phyloP scores from a whole-genome alignment of 2,113 vertebrate species.

The Galemys pyrenaicus region DNA sequence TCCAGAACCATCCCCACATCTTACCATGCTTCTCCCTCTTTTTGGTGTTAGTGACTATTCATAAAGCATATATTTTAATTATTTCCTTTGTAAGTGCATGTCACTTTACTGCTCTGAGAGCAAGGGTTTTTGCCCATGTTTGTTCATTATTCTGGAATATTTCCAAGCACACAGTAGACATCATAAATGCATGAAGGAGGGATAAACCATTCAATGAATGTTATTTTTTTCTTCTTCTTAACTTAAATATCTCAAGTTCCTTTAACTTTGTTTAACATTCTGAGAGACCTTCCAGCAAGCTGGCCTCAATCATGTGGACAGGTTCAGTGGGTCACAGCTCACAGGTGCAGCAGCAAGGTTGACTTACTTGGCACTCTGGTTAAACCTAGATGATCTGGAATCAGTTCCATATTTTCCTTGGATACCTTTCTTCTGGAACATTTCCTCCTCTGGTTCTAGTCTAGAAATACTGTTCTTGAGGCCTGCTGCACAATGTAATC shows the following conservation, averaged over 20 bases:
- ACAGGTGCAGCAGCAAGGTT: neutral
- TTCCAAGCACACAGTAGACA: neutral
- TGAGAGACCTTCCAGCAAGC: neutral
- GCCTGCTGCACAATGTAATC: neutral
- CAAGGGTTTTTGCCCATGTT: neutral
- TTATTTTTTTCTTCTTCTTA: neutral
- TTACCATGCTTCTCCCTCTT: neutral
- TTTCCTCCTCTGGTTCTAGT: neutral
- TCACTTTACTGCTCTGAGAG: neutral
- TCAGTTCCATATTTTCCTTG: neutral
- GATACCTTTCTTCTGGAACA: neutral
- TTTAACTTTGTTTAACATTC: neutral
- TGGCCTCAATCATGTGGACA: neutral
- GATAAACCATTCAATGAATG: neutral
- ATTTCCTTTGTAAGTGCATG: neutral
- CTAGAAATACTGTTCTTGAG: neutral
- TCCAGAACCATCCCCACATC: neutral
- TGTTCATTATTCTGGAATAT: neutral
- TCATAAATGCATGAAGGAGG: too few species aligned
- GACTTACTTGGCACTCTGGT: neutral
- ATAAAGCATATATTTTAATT: neutral
- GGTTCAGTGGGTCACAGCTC: neutral
- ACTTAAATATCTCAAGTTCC: neutral
- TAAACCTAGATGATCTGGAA: too few species aligned
- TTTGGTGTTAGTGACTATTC: too few species aligned